Base-by-base conservation (phyloP, 2,888 invertebrate genomes). In the Achlya flavicornis region DNA sequence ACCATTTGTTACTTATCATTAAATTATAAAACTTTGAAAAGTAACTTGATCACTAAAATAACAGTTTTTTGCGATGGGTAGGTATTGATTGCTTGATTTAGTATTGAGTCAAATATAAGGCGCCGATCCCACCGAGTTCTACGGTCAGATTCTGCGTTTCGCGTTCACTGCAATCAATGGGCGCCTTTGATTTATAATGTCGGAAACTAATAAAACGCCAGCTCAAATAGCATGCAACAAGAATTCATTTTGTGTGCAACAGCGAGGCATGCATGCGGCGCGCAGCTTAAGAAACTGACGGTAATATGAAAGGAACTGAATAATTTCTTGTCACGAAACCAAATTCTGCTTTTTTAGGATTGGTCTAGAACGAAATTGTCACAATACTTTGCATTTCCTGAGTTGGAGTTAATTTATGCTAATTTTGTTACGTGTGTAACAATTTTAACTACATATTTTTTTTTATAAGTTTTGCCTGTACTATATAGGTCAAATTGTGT, bases 201-300 rank as follows among this genome's bases (percentile, higher is more conserved):
- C 19, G 26, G 60, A 41, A 59, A 41, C 19, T 41, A 41, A 41
- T 41, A 58, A 58, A 58, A 58, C 58, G 53, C 53, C 53, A 53
- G 53, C 53, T 53, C 19, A 6, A 19, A 60, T 12, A 41, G 26
- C 19, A 41, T 61, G 43, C 61, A 57, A 58, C 58, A 62, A 43
- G 57, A 62, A 58, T 62, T 62, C 43, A 58, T 57, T 62, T 62
- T 43, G 62, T 43, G 58, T 57, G 41, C 26, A 32, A 32, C 57
- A 53, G 53, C 26, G 62, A 14, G 57, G 62, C 46, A 26, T 53
- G 53, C 53, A 53, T 53, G 53, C n/a, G 53, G 53, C 53, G 53
- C 53, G 53, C 53, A 53, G 19, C 48, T 48, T n/a, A 4, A 19
- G 19, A 8, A 19, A 53, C 19, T 53, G 16, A 53, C 53, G 53